Evolutionary conservation across 1,140 invertebrate species (phyloP).

Genomic region (Harpegnathos saltator): DNA sequence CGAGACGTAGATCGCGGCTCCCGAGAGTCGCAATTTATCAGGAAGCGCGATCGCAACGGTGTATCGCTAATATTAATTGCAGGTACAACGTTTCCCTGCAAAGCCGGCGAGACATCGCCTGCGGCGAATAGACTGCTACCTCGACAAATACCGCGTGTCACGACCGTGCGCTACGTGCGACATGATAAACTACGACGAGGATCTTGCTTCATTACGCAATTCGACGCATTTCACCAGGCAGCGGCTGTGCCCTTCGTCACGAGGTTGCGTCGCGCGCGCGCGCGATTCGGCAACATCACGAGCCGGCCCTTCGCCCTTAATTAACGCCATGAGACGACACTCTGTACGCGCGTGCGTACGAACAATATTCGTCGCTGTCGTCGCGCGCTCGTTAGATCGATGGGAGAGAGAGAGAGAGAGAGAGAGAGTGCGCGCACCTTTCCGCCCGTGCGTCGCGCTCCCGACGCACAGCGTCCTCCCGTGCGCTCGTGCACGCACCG

Average conservation of each 20-base stretch:
- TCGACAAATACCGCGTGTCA: conserved; percentile 28
- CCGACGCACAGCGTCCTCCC: neutral
- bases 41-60: neutral
- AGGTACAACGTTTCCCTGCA: conserved; percentile 10
- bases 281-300: conserved; percentile 38
- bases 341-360: conserved; percentile 18
- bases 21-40: neutral
- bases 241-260: conserved; percentile 3
- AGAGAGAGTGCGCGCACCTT: too few relatives aligned
- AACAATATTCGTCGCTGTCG: conserved; percentile 49
- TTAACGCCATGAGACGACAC: conserved; percentile 58
- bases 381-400: conserved; percentile 67
- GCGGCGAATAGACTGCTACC: conserved; percentile 39
- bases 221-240: conserved; percentile 28
- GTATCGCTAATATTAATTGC: conserved; percentile 48
- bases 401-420: too few relatives aligned
- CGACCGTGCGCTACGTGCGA: neutral
- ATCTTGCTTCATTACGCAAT: neutral
- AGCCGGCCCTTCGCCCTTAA: conserved; percentile 68
- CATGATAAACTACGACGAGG: conserved; percentile 4
- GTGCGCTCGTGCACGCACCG: neutral
- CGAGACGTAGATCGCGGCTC: neutral
- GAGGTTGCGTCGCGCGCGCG: conserved; percentile 28
- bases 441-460: too few relatives aligned
- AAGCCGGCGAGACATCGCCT: conserved; percentile 25